Percentiles rank a stretch among this genome's conserved stretches.
These are phyloP conservation scores for Salvelinus namaycush DNA, from an alignment of 2,113 vertebrate species.

Conservation along the genomic window DNA sequence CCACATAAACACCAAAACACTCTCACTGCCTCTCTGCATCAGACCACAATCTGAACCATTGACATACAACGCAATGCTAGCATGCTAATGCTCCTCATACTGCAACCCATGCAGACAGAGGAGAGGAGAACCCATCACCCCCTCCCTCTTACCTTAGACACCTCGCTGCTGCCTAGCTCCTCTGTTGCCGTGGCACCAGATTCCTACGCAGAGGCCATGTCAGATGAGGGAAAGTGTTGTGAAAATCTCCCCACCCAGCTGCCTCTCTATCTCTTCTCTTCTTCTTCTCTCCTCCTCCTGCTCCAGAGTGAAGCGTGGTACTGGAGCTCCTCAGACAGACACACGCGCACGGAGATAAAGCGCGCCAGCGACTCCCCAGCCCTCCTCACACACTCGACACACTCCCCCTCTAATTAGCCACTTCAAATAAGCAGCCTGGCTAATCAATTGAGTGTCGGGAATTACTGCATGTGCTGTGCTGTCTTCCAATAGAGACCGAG, in stretches of 20 bases:
- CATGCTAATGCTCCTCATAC: slow-evolving; percentile 3
- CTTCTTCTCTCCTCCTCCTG: slow-evolving; percentile 25
- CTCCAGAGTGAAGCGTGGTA: slow-evolving; percentile 18
- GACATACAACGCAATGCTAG: slow-evolving; percentile 22
- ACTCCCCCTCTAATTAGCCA: slow-evolving; percentile 51
- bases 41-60: neutral
- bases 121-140: slow-evolving; percentile 11
- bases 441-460: slow-evolving; percentile 60
- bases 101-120: slow-evolving; percentile 10
- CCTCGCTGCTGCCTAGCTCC: slow-evolving; percentile 45
- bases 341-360: neutral
- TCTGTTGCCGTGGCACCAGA: slow-evolving; percentile 55
- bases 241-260: slow-evolving; percentile 33
- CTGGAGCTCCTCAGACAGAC: slow-evolving; percentile 11
- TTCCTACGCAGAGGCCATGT: slow-evolving; percentile 71
- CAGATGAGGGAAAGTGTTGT: slow-evolving; percentile 36
- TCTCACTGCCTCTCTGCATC: neutral
- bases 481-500: slow-evolving; percentile 48
- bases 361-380: slow-evolving; percentile 24
- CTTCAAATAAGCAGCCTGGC: slow-evolving; percentile 48
- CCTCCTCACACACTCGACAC: slow-evolving; percentile 13
- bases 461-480: slow-evolving; percentile 51
- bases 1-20: slow-evolving; percentile 20
- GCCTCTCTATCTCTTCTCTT: slow-evolving; percentile 2
- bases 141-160: slow-evolving; percentile 49